Percentiles rank a stretch among this genome's conserved stretches.
Conservation (phyloP, 64 coral and sea anemone genomes). For the Porites australiensis region DNA sequence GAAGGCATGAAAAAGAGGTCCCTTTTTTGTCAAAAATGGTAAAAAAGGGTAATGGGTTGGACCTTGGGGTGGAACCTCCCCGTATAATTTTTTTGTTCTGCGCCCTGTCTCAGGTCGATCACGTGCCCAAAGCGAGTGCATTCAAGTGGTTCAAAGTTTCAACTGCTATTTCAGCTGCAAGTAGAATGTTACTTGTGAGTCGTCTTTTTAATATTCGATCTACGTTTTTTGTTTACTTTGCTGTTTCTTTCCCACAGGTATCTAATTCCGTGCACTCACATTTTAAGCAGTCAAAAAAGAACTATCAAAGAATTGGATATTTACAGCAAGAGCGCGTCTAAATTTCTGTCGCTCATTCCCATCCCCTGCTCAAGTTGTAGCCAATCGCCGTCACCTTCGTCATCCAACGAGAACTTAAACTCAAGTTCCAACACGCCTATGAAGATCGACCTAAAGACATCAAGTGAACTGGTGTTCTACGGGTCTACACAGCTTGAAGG, state of each 20-base stretch:
- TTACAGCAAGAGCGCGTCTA: constrained; percentile 94
- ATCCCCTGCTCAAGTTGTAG: constrained; percentile 70
- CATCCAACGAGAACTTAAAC: constrained; percentile 73
- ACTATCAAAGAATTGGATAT: constrained; percentile 92
- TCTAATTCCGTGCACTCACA: constrained; percentile 92
- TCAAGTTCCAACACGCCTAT: constrained; percentile 59
- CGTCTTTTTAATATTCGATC: too few species aligned
- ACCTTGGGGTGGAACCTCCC: too few species aligned
- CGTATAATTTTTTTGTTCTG: too few species aligned
- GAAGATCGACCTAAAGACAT: constrained; percentile 82
- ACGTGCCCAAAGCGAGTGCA: too few species aligned
- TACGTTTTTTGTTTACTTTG: background rate
- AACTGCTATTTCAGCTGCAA: too few species aligned
- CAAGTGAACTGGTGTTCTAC: constrained; percentile 84
- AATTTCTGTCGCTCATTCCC: constrained; percentile 92
- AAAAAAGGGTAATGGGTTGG: too few species aligned
- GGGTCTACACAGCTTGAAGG: constrained; percentile 47
- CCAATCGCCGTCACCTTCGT: constrained; percentile 46
- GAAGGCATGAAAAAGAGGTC: too few species aligned
- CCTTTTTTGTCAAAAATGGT: too few species aligned
- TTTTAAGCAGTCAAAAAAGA: constrained; percentile 93
- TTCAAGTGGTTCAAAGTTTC: too few species aligned
- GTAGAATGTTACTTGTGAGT: too few species aligned
- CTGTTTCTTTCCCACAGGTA: constrained; percentile 56
- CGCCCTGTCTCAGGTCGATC: too few species aligned